phyloP scores from a whole-genome alignment of 2,888 invertebrate genomes.

The Mesochorus sp. region DNA sequence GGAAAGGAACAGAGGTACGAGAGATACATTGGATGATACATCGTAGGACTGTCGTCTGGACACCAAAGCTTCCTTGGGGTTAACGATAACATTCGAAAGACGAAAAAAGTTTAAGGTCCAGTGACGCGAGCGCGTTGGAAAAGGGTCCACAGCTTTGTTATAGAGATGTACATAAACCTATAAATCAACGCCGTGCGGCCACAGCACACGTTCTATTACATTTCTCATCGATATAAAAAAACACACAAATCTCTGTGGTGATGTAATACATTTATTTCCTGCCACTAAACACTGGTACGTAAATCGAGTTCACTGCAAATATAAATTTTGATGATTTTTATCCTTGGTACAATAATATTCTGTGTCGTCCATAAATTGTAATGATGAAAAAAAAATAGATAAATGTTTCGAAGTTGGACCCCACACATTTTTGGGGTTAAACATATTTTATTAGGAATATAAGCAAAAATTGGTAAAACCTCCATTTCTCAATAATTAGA shows the following conservation, averaged over 20 bases:
- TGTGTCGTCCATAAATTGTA: neutral
- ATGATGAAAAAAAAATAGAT: neutral
- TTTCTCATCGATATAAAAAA: neutral
- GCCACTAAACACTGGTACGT: neutral
- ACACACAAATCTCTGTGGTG: neutral
- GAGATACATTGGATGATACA: conserved; percentile 36
- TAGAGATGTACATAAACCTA: conserved; percentile 36
- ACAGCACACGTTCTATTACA: neutral
- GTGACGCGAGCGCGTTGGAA: neutral
- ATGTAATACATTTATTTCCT: conserved; percentile 33
- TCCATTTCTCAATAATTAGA: too few relatives aligned
- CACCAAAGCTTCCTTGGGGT: conserved; percentile 39
- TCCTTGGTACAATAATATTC: neutral
- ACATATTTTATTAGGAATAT: too few relatives aligned
- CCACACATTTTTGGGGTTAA: too few relatives aligned
- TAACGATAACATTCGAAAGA: conserved; percentile 27
- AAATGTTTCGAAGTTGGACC: too few relatives aligned
- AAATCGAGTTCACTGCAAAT: neutral
- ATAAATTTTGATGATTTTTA: conserved; percentile 10
- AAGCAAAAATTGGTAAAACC: too few relatives aligned
- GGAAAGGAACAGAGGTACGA: conserved; percentile 9
- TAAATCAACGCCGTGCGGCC: conserved; percentile 6
- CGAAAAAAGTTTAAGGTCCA: neutral
- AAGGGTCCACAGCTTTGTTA: neutral
- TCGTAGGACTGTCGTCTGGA: conserved; percentile 41